Evolutionary conservation across 2,888 invertebrate species (phyloP), one percentile per base, ranked within the genome.

Genomic region (Sinohyriopsis cumingii): DNA sequence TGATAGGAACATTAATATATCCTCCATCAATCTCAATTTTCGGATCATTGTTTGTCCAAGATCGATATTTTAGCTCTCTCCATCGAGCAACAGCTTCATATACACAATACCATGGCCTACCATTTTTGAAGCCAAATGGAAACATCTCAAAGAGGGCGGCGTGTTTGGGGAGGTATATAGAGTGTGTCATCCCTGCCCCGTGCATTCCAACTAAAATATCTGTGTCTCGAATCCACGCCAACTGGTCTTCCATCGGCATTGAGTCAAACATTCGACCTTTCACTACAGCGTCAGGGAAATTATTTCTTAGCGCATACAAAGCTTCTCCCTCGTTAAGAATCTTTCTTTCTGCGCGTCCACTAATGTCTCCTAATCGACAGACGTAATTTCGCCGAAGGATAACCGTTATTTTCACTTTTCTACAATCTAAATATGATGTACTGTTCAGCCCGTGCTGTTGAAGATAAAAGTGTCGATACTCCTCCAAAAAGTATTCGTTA

Each of bases 361-460:
- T 67, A 0, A 60, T 65, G 67, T 87, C 87, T 55, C 87, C 71
- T 12, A 86, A 86, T 66, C 87, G 87, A 20, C 83, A 86, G 2
- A 86, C 73, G 28, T 86, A 84, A 65, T 87, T 78, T 28, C 80
- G 75, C 54, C 87, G 70, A 75, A 84, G 75, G 19, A 86, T 79
- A 55, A 87, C 72, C 28, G 84, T 73, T 28, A 87, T 72, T 20
- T 65, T 75, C 12, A 85, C 62, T 28, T 66, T 57, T 20, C 71
- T 45, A 69, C 86, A 87, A 65, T 82, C 63, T 7, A 82, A 59
- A 25, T 22, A 54, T 18, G 66, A 64, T 5, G 18, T 65, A 7
- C 33, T 33, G 12, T 57, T 25, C 45, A 84, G 59, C 54, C 63
- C 55, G 63, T 77, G 82, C 20, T 75, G 71, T 12, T 70, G 65